A percentile compares a stretch with the other conserved stretches of the same genome.
phyloP scores from a whole-genome alignment of 2,888 invertebrate genomes.

The Clostera curtula region DNA sequence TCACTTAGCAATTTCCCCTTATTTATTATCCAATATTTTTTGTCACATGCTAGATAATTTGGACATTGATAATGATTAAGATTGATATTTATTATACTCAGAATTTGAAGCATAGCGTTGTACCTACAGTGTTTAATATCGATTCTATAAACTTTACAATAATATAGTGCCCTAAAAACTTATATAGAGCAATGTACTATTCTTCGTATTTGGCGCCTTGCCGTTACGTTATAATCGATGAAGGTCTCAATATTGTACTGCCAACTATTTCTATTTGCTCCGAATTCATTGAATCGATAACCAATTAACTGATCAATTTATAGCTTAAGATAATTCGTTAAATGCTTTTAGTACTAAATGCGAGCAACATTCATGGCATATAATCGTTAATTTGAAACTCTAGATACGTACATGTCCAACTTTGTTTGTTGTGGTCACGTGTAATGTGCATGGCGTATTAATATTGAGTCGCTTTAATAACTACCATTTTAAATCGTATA shows the following conservation, averaged over 20 bases:
- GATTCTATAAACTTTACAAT: too few species aligned
- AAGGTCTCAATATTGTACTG: constrained; percentile 44
- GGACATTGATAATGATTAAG: constrained; percentile 15
- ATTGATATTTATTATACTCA: too few species aligned
- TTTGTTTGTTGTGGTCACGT: too few species aligned
- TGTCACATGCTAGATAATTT: constrained; percentile 14
- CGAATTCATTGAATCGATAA: constrained; percentile 29
- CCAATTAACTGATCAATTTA: constrained; percentile 21
- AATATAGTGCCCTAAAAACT: constrained; percentile 18
- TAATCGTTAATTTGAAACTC: too few species aligned
- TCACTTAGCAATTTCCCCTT: constrained; percentile 9
- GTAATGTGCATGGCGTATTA: too few species aligned
- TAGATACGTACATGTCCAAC: too few species aligned
- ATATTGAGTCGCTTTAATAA: too few species aligned
- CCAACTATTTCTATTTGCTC: constrained; percentile 48
- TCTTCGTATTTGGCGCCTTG: constrained; percentile 41
- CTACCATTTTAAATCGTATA: too few species aligned
- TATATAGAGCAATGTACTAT: constrained; percentile 14
- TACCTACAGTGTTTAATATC: too few species aligned
- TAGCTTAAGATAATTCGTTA: constrained; percentile 1
- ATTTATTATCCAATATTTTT: constrained; percentile 14
- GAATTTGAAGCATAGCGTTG: too few species aligned
- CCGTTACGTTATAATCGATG: constrained; percentile 34
- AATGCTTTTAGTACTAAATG: too few species aligned
- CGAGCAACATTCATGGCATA: too few species aligned